Percentiles rank a stretch among this genome's conserved stretches.
Conservation (phyloP, 2,797 vertebrate species). For the Nyctalus aviator region DNA sequence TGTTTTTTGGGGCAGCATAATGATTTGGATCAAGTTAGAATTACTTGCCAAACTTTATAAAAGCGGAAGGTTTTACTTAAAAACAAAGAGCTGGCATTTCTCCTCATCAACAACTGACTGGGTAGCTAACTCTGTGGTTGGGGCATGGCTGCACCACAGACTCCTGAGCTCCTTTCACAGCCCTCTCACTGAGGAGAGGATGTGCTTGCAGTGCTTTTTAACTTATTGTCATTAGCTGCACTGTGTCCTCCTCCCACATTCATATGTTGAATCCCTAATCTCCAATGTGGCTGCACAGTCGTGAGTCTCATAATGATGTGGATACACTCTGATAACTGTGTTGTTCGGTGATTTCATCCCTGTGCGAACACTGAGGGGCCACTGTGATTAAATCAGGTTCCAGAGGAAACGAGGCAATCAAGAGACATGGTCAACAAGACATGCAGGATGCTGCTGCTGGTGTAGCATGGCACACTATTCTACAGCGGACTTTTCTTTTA, state of each 20-base stretch:
- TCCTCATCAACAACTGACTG: neutral
- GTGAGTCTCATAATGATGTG: neutral
- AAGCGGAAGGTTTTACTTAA: neutral
- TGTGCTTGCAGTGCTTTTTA: rapidly evolving
- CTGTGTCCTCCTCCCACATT: neutral
- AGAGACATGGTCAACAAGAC: neutral
- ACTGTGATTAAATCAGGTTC: neutral
- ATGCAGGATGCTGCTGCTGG: neutral
- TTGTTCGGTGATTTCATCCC: neutral
- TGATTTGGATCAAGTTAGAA: slow-evolving; percentile 11
- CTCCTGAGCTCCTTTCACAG: too few relatives aligned
- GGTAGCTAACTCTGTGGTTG: neutral
- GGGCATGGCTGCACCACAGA: neutral
- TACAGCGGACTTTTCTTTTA: neutral
- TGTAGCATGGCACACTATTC: too few relatives aligned
- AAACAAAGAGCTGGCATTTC: neutral
- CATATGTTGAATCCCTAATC: neutral
- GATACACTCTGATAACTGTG: neutral
- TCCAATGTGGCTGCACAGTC: neutral
- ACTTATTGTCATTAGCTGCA: neutral
- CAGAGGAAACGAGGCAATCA: neutral
- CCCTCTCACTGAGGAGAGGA: neutral
- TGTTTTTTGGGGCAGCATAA: neutral
- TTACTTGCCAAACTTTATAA: neutral
- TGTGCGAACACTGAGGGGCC: neutral